A percentile compares a stretch with the other conserved stretches of the same genome.
Conservation (phyloP, 2,113 vertebrate genomes). For the Oreamnos americanus region DNA sequence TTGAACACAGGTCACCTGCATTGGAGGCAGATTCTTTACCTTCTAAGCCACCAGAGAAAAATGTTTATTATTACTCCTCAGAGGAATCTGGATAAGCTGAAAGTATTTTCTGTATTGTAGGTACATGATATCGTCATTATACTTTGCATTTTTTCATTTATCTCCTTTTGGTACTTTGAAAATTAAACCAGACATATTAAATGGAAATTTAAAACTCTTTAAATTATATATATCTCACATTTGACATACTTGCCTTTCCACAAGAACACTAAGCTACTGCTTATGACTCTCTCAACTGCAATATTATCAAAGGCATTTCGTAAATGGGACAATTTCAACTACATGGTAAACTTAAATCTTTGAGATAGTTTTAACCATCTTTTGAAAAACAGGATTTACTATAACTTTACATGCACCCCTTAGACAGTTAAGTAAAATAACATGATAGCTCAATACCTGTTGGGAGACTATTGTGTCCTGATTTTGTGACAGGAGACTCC, state of each 20-base stretch:
- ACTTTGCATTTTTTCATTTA: neutral
- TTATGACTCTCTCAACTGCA: neutral
- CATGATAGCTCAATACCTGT: slow-evolving; percentile 83
- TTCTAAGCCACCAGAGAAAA: neutral
- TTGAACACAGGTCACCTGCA: neutral
- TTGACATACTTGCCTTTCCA: neutral
- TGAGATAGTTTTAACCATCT: neutral
- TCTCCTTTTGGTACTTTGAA: neutral
- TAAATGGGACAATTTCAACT: neutral
- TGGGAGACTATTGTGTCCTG: slow-evolving; percentile 93
- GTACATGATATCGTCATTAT: neutral
- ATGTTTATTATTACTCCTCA: neutral
- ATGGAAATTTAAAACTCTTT: neutral
- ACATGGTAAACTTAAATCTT: neutral
- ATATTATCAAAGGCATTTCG: neutral
- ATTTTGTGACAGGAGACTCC: slow-evolving; percentile 89
- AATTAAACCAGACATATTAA: neutral
- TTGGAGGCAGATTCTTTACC: neutral
- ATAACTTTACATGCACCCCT: neutral
- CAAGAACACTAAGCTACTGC: neutral
- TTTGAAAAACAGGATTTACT: neutral
- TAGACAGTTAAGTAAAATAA: neutral
- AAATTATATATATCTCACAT: neutral
- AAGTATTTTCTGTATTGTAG: neutral
- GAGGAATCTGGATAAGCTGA: neutral